A percentile compares a stretch with the other conserved stretches of the same genome.
Evolutionary conservation across 2,113 vertebrate species (phyloP).

Genomic region (Chloropsis cyanopogon): DNA sequence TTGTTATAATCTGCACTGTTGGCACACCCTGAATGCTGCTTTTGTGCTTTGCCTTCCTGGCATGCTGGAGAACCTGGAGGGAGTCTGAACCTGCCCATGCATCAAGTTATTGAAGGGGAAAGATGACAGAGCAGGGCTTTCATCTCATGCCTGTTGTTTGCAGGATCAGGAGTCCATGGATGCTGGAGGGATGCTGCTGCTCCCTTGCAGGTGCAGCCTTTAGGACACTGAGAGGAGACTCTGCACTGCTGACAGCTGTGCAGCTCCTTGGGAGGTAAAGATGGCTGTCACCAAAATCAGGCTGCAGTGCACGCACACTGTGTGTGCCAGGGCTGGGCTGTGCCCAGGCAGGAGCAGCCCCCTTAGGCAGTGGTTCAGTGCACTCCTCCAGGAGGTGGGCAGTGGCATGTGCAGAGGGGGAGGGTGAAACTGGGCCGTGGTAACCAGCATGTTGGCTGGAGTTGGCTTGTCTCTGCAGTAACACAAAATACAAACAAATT

Average conservation of each 20-base stretch:
- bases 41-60: background rate
- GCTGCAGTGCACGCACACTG: accelerated
- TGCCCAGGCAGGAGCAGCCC: background rate
- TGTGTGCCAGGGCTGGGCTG: background rate
- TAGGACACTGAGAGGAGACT: background rate
- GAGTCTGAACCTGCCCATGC: background rate
- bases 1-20: background rate
- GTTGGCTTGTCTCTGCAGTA: background rate
- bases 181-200: background rate
- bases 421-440: background rate
- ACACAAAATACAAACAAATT: background rate
- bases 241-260: background rate
- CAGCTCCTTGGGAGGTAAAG: background rate
- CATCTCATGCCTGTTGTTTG: background rate
- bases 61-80: background rate
- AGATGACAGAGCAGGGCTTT: background rate
- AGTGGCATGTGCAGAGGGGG: background rate
- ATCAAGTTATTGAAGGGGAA: background rate
- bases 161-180: background rate
- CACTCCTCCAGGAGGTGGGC: background rate
- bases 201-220: background rate
- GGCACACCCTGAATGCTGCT: background rate
- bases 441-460: background rate
- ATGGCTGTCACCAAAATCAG: background rate
- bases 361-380: accelerated